A percentile compares a stretch with the other conserved stretches of the same genome.
Evolutionary conservation across 2,797 vertebrate genomes (phyloP).

Genomic region (Pseudochromis fuscus): DNA sequence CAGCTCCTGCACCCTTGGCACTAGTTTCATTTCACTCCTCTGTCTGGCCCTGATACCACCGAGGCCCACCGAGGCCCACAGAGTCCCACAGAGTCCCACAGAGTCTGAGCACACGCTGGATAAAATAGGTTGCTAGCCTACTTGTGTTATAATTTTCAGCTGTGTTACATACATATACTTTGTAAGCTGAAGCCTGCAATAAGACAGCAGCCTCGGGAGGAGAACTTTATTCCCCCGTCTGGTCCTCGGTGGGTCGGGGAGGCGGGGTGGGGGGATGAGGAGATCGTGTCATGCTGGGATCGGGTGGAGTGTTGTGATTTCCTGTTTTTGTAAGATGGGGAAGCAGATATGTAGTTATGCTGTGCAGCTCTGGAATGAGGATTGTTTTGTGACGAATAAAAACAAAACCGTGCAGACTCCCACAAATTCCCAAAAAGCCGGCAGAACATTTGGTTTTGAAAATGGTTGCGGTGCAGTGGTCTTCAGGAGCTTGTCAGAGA

Average conservation of each 20-base stretch:
- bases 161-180: conserved; percentile 4
- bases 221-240: conserved; percentile 7
- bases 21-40: conserved; percentile 38
- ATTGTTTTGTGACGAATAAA: conserved; percentile 36
- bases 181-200: conserved; percentile 30
- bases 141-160: conserved; percentile 58
- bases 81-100: conserved; percentile 11
- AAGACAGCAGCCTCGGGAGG: conserved; percentile 15
- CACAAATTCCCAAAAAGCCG: conserved; percentile 15
- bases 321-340: conserved; percentile 77
- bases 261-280: conserved; percentile 24
- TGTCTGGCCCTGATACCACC: conserved; percentile 38
- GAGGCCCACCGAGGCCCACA: not conserved
- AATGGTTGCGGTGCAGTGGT: not conserved
- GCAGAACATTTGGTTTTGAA: conserved; percentile 5
- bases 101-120: conserved; percentile 12
- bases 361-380: conserved; percentile 66
- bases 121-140: conserved; percentile 61
- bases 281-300: conserved; percentile 62
- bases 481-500: not conserved
- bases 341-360: conserved; percentile 67
- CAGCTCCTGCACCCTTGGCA: conserved; percentile 41
- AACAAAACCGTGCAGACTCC: conserved; percentile 1
- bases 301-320: conserved; percentile 76
- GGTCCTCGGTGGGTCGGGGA: conserved; percentile 30